Percentiles rank a stretch among this genome's conserved stretches.
These are phyloP conservation scores for Isotomurus palustris DNA, from an alignment of 2,888 invertebrate genomes.

Conservation along the genomic window DNA sequence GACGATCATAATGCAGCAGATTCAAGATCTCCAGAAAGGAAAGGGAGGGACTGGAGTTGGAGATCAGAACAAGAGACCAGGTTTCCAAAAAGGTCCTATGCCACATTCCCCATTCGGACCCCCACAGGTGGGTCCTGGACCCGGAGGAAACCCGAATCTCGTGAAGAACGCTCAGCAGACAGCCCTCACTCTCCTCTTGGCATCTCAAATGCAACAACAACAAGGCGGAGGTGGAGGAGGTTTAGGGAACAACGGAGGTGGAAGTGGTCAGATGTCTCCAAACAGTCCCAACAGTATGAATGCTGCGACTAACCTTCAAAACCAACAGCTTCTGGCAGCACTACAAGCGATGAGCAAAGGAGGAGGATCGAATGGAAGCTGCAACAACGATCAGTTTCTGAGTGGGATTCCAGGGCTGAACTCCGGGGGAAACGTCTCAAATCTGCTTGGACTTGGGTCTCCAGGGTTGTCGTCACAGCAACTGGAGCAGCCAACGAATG, in stretches of 20 bases:
- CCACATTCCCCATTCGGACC: slow-evolving; percentile 21
- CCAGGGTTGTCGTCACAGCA: slow-evolving; percentile 29
- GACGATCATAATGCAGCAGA: slow-evolving; percentile 51
- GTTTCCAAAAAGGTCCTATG: slow-evolving; percentile 37
- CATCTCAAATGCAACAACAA: slow-evolving; percentile 48
- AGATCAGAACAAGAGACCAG: slow-evolving; percentile 30
- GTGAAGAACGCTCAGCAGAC: slow-evolving; percentile 49
- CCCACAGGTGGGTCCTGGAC: slow-evolving; percentile 16
- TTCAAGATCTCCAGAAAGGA: slow-evolving; percentile 50
- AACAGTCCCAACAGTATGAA: slow-evolving; percentile 15
- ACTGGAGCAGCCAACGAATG: slow-evolving; percentile 30
- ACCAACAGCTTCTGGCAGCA: slow-evolving; percentile 48
- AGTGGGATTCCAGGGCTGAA: slow-evolving; percentile 42
- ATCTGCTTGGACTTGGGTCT: slow-evolving; percentile 41
- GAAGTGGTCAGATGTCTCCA: slow-evolving; percentile 40
- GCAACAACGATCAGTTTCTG: slow-evolving; percentile 35
- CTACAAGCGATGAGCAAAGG: slow-evolving; percentile 48
- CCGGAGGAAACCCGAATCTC: slow-evolving; percentile 29
- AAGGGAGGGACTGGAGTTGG: slow-evolving; percentile 29
- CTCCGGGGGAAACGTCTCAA: slow-evolving; percentile 41
- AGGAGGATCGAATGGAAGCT: slow-evolving; percentile 10
- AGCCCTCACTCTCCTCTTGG: slow-evolving; percentile 49
- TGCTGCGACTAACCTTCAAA: slow-evolving; percentile 37
- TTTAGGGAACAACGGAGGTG: slow-evolving; percentile 14
- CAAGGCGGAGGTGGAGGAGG: slow-evolving; percentile 17